Evolutionary conservation across 2,797 vertebrate species (phyloP).

Genomic region (Tauraco hartlaubi): DNA sequence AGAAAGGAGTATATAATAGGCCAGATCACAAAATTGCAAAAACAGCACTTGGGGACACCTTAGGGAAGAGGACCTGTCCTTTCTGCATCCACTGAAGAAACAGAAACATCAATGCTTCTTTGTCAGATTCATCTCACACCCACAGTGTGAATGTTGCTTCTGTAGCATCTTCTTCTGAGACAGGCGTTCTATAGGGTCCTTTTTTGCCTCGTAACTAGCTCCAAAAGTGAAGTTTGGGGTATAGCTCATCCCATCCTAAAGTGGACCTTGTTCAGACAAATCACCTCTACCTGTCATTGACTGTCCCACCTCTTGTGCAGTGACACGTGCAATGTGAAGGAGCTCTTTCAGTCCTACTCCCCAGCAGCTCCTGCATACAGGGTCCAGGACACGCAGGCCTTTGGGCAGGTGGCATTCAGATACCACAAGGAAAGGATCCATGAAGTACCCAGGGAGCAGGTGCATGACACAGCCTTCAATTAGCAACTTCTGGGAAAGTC

Average conservation of each 20-base stretch:
- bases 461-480: neutral
- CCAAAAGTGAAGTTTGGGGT: neutral
- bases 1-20: neutral
- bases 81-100: neutral
- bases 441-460: neutral
- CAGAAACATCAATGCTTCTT: neutral
- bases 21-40: neutral
- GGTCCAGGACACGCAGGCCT: fast-evolving
- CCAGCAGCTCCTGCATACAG: neutral
- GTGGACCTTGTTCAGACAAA: neutral
- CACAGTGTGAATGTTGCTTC: fast-evolving
- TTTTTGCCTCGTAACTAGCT: neutral
- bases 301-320: neutral
- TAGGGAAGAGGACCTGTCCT: neutral
- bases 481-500: neutral
- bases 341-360: neutral
- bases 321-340: neutral
- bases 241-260: neutral
- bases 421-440: neutral
- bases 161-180: neutral
- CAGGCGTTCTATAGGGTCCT: neutral
- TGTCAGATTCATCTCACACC: fast-evolving
- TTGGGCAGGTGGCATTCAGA: neutral
- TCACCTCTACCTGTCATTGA: fast-evolving
- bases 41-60: neutral